Evolutionary conservation across 2,888 invertebrate species (phyloP).

Genomic region (Platycheirus albimanus): DNA sequence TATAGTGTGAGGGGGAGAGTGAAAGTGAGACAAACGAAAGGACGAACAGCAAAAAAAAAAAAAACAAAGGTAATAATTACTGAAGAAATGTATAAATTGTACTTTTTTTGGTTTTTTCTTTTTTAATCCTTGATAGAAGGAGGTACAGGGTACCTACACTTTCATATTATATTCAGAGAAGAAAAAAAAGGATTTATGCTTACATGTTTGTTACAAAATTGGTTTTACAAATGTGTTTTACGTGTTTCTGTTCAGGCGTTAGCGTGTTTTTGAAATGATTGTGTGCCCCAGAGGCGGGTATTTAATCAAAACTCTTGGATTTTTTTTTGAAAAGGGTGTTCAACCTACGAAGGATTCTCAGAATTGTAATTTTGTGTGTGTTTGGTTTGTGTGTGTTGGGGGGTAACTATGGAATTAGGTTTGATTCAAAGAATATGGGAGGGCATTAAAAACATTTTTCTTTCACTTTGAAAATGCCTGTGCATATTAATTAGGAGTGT

Average conservation of each 20-base stretch:
- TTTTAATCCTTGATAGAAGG: neutral
- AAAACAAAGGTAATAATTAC: conserved; percentile 31
- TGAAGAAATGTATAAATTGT: conserved; percentile 14
- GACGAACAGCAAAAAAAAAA: neutral
- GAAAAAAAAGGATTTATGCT: conserved; percentile 2
- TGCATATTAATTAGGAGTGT: no score
- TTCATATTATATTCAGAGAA: neutral
- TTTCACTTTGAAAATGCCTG: no score
- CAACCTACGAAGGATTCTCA: neutral
- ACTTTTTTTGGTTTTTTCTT: conserved; percentile 12
- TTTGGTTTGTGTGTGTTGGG: neutral
- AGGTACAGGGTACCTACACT: no score
- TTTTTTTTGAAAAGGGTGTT: neutral
- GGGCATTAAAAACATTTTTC: no score
- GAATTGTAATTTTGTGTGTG: no score
- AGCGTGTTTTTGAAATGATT: conserved; percentile 10
- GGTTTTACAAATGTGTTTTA: conserved; percentile 25
- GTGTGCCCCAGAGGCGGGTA: neutral
- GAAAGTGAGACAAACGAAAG: no score
- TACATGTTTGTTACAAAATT: neutral
- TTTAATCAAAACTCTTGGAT: conserved; percentile 12
- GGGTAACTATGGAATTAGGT: no score
- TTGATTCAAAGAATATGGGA: no score
- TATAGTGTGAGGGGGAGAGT: neutral
- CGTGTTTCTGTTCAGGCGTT: conserved; percentile 33